Percentiles rank a stretch among this genome's conserved stretches.
These are phyloP conservation scores for Ardeotis arabs DNA, from an alignment of 2,113 vertebrate species.

Conservation along the genomic window DNA sequence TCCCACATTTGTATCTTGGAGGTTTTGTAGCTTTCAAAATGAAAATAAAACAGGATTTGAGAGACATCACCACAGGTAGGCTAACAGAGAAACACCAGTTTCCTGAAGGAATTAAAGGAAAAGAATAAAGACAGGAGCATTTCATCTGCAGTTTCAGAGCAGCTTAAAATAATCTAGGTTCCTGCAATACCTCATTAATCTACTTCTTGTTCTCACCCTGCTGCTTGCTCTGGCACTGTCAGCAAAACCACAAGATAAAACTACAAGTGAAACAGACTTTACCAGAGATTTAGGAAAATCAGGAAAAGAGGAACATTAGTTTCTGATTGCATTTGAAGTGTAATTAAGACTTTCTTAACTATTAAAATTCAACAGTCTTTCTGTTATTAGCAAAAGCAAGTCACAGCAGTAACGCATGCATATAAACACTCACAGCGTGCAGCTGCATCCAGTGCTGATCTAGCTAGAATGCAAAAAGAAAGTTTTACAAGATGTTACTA, in stretches of 20 bases:
- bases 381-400: conserved; percentile 20
- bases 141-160: neutral
- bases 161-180: neutral
- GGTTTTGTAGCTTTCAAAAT: conserved; percentile 79
- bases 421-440: conserved; percentile 80
- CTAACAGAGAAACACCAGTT: neutral
- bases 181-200: neutral
- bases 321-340: conserved; percentile 2
- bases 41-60: conserved; percentile 31
- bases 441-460: conserved; percentile 75
- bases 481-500: conserved; percentile 22
- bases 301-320: neutral
- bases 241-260: conserved; percentile 1
- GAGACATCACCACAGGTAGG: neutral
- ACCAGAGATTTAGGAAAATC: neutral
- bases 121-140: neutral
- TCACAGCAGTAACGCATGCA: conserved; percentile 3
- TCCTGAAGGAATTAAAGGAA: neutral
- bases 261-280: neutral
- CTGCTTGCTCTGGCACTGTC: neutral
- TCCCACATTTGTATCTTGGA: conserved; percentile 84
- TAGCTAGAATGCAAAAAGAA: conserved; percentile 73
- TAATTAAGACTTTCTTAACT: conserved; percentile 13
- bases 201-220: neutral
- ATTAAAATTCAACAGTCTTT: conserved; percentile 4